These are phyloP conservation scores for Odontocolon sp. DNA, from an alignment of 2,888 invertebrate genomes.

Conservation along the genomic window DNA sequence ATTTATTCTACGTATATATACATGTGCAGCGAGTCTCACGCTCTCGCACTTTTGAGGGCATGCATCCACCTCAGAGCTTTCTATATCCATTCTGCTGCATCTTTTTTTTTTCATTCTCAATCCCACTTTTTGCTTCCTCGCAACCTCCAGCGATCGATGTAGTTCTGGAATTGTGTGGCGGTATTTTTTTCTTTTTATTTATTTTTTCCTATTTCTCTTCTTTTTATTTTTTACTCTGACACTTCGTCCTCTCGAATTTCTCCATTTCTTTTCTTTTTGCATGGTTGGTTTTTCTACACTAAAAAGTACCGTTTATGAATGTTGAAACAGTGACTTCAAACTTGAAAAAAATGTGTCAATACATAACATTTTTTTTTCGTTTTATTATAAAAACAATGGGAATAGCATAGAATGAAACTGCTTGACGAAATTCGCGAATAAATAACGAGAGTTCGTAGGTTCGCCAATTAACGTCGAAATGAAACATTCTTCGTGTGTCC, in stretches of 20 bases:
- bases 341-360: too few relatives aligned
- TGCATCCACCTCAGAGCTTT: too few relatives aligned
- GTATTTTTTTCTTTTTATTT: neutral
- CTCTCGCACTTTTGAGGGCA: neutral
- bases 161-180: neutral
- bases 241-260: neutral
- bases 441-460: too few relatives aligned
- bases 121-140: too few relatives aligned
- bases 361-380: too few relatives aligned
- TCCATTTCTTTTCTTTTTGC: neutral
- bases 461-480: neutral
- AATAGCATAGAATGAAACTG: neutral
- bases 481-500: conserved; percentile 14
- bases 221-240: neutral
- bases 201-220: neutral
- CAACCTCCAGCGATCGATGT: neutral
- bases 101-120: neutral
- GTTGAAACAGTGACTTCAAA: neutral
- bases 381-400: too few relatives aligned
- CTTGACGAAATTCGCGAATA: neutral
- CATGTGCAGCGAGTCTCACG: conserved; percentile 41
- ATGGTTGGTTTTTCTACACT: neutral
- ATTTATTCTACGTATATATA: neutral
- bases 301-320: neutral
- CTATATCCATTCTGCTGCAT: too few relatives aligned